Evolutionary conservation across 1,140 invertebrate genomes (phyloP).

Genomic region (Lethrus apterus): DNA sequence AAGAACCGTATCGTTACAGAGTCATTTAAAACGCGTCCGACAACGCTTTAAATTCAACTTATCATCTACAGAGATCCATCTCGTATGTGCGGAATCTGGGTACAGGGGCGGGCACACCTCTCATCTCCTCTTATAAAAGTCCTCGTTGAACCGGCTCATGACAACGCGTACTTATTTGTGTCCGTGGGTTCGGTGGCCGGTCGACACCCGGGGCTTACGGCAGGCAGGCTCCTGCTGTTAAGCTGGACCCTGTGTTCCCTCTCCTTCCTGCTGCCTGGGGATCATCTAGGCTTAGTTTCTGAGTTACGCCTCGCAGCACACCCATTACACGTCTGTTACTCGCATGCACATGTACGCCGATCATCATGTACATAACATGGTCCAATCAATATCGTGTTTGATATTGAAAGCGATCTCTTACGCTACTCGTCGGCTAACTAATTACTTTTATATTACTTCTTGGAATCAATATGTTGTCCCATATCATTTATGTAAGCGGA

Average conservation of each 20-base stretch:
- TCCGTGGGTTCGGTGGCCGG: constrained; percentile 23
- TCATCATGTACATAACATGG: too few relatives aligned
- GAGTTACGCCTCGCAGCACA: constrained; percentile 13
- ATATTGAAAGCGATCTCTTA: too few relatives aligned
- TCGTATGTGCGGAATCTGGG: too few relatives aligned
- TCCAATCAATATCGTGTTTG: too few relatives aligned
- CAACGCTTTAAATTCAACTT: constrained; percentile 16
- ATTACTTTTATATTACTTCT: too few relatives aligned
- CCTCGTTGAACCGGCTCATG: constrained; percentile 10
- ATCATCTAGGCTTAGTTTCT: constrained; percentile 13
- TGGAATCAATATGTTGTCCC: too few relatives aligned
- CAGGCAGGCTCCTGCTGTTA: constrained; percentile 16
- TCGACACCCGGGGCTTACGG: constrained; percentile 18
- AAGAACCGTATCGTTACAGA: constrained; percentile 9
- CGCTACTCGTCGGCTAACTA: too few relatives aligned
- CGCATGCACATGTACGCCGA: too few relatives aligned
- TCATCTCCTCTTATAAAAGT: constrained; percentile 13
- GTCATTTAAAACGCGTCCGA: constrained; percentile 14
- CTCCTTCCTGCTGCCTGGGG: constrained; percentile 11
- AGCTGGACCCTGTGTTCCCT: constrained; percentile 13
- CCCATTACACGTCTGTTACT: constrained; percentile 13
- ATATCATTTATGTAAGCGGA: too few relatives aligned
- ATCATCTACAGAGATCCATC: constrained; percentile 14
- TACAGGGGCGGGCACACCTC: constrained; percentile 12
- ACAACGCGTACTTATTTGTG: constrained; percentile 16